These are phyloP conservation scores for Bombyx huttoni DNA, from an alignment of 2,888 invertebrate species.

Conservation along the genomic window DNA sequence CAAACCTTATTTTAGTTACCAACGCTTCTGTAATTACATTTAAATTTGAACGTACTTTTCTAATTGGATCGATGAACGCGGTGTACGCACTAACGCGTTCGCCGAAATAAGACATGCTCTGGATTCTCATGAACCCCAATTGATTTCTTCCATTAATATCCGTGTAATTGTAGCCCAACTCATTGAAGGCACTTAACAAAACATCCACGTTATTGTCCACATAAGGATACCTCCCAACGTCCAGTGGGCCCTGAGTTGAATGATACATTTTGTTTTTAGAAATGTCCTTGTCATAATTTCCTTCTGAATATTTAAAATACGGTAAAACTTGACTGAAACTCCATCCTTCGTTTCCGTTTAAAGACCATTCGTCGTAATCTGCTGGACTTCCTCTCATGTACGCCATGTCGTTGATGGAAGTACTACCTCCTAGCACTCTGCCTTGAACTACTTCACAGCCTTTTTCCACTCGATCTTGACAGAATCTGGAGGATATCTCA, in stretches of 20 bases:
- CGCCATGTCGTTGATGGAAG: constrained; percentile 58
- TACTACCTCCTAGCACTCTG: constrained; percentile 53
- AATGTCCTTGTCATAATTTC: constrained; percentile 61
- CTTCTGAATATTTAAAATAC: constrained; percentile 63
- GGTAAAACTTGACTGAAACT: constrained; percentile 47
- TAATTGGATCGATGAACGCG: constrained; percentile 57
- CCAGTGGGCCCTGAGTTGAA: constrained; percentile 57
- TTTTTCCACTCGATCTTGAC: constrained; percentile 36
- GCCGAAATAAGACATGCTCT: constrained; percentile 56
- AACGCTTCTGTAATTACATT: constrained; percentile 48
- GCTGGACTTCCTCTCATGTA: constrained; percentile 61
- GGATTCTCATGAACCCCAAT: constrained; percentile 58
- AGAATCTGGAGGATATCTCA: constrained; percentile 32
- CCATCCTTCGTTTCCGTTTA: constrained; percentile 58
- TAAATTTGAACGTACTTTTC: constrained; percentile 44
- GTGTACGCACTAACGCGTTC: constrained; percentile 60
- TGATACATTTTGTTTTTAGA: constrained; percentile 54
- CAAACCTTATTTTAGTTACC: constrained; percentile 47
- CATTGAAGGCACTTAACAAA: constrained; percentile 51
- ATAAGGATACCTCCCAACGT: constrained; percentile 54
- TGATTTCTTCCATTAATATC: constrained; percentile 58
- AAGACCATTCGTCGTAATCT: constrained; percentile 61
- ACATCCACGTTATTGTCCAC: constrained; percentile 60
- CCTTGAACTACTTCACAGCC: constrained; percentile 61
- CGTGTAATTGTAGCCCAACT: constrained; percentile 58